phyloP scores from a whole-genome alignment of 2,113 vertebrate genomes.

The Martes martes region DNA sequence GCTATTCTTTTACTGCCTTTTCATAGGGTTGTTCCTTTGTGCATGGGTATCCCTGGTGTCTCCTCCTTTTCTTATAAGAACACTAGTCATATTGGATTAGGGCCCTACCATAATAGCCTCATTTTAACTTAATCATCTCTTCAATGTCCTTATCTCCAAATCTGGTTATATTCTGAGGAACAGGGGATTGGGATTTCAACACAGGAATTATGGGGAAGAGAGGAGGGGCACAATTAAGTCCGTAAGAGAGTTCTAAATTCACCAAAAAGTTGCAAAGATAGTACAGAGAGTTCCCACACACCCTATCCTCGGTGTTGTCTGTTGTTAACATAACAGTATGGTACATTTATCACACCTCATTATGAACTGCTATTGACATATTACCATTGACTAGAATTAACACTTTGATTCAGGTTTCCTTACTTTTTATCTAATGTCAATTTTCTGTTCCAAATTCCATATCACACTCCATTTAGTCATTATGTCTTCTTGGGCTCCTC shows the following conservation, averaged over 20 bases:
- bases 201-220: not conserved
- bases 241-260: not conserved
- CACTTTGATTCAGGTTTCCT: not conserved
- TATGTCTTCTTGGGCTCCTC: not conserved
- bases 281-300: not conserved
- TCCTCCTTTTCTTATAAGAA: not conserved
- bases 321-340: not conserved
- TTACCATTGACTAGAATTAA: not conserved
- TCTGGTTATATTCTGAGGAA: not conserved
- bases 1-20: not conserved
- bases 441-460: not conserved
- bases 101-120: not conserved
- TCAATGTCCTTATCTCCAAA: not conserved
- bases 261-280: not conserved
- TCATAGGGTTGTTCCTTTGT: not conserved
- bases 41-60: not conserved
- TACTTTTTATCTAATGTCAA: not conserved
- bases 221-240: not conserved
- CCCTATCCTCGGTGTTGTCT: not conserved
- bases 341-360: not conserved
- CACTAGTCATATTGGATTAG: not conserved
- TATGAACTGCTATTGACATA: not conserved
- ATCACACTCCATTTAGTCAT: not conserved
- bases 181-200: not conserved
- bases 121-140: not conserved